Conservation (phyloP, 2,113 vertebrate genomes). For the Jacana jacana region DNA sequence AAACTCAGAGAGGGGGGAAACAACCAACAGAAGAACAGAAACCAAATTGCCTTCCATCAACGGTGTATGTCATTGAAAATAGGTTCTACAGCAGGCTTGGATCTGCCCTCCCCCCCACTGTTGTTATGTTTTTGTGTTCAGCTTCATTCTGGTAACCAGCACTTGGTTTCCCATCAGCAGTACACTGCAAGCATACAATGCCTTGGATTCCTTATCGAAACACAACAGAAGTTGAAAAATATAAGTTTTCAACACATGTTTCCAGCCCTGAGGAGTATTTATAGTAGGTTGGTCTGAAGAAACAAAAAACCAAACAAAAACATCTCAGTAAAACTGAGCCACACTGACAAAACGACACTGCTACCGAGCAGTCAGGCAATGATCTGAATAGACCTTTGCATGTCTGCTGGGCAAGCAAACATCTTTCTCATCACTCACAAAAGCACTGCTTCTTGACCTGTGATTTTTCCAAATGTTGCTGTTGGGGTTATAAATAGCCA, state of each 20-base stretch:
- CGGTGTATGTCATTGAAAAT: background rate
- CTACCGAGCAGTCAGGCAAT: background rate
- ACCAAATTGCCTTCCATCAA: accelerated
- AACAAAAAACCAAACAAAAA: background rate
- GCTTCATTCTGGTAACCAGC: background rate
- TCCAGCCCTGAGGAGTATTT: background rate
- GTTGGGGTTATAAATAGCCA: background rate
- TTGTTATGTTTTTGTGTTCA: background rate
- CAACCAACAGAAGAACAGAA: background rate
- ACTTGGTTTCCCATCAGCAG: conserved; percentile 23
- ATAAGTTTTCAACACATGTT: background rate
- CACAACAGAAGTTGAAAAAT: background rate
- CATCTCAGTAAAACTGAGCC: background rate
- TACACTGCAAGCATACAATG: background rate
- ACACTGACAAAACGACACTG: background rate
- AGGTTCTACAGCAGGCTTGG: background rate
- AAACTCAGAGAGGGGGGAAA: background rate
- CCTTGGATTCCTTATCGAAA: background rate
- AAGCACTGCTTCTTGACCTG: background rate
- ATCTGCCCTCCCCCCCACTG: background rate
- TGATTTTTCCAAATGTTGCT: background rate
- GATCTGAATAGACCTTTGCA: background rate
- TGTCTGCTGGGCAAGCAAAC: background rate
- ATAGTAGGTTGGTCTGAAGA: background rate
- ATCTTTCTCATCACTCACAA: background rate